Percentiles rank a stretch among this genome's conserved stretches.
Conservation (phyloP, 2,797 vertebrate species). For the Falco novaeseelandiae region DNA sequence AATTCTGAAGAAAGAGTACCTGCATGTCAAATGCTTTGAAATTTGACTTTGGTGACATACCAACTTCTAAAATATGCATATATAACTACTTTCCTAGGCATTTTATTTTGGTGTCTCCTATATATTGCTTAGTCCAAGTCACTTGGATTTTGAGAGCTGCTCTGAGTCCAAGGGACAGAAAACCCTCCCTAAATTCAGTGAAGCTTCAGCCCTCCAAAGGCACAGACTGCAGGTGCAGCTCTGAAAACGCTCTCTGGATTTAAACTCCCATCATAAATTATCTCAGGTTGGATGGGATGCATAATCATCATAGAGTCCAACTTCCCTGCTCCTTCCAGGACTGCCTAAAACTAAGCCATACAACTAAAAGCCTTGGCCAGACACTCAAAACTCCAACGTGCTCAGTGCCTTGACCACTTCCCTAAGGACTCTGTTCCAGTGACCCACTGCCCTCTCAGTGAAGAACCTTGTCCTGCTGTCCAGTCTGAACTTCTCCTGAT, state of each 20-base stretch:
- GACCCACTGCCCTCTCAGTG: neutral
- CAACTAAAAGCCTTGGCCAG: rapidly evolving
- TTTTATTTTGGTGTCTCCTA: neutral
- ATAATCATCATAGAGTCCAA: neutral
- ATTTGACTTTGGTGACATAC: neutral
- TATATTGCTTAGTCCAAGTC: neutral
- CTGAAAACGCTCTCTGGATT: neutral
- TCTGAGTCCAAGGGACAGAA: neutral
- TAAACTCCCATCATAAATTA: neutral
- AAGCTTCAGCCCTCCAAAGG: neutral
- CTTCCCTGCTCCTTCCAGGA: neutral
- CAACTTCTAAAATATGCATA: neutral
- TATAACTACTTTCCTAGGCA: neutral
- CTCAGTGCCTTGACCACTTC: neutral
- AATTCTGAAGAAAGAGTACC: neutral
- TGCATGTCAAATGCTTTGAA: neutral
- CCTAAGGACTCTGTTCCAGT: neutral
- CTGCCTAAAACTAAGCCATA: neutral
- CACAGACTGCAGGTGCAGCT: neutral
- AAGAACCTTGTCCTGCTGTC: neutral
- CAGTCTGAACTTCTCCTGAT: neutral
- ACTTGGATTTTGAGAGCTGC: neutral
- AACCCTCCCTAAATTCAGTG: neutral
- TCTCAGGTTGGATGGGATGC: neutral
- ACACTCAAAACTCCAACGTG: neutral